These are phyloP conservation scores for Philypnodon macrostomus DNA, from an alignment of 2,797 vertebrate genomes.

Conservation along the genomic window DNA sequence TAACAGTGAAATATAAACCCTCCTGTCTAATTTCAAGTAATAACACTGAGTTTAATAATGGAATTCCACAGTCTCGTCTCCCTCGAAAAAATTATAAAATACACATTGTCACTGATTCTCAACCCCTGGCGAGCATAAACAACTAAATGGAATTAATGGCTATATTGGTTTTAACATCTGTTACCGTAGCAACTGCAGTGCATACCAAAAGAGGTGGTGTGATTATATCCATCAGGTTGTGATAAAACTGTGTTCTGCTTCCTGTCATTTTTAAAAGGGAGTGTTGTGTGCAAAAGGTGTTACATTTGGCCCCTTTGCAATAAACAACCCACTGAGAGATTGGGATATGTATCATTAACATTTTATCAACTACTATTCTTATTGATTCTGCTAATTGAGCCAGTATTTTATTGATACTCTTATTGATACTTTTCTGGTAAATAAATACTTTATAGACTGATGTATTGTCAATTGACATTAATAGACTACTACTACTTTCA, in stretches of 20 bases:
- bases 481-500: too few species aligned
- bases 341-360: too few species aligned
- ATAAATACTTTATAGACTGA: too few species aligned
- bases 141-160: constrained; percentile 20
- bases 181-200: constrained; percentile 14
- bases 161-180: constrained; percentile 18
- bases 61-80: not conserved
- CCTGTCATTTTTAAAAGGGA: constrained; percentile 14
- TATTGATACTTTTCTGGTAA: too few species aligned
- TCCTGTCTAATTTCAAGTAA: not conserved
- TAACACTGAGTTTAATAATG: not conserved
- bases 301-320: constrained; percentile 25
- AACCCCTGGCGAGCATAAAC: constrained; percentile 17
- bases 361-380: too few species aligned
- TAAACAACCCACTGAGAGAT: too few species aligned
- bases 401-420: too few species aligned
- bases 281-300: constrained; percentile 12
- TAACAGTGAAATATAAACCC: not conserved
- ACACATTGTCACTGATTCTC: constrained; percentile 25
- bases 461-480: too few species aligned
- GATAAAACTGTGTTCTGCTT: constrained; percentile 23
- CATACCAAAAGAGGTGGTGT: constrained; percentile 10
- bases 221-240: constrained; percentile 18
- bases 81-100: constrained; percentile 18
- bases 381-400: too few species aligned